phyloP scores from a whole-genome alignment of 2,797 vertebrate genomes.

The Acanthurus leucopareius region DNA sequence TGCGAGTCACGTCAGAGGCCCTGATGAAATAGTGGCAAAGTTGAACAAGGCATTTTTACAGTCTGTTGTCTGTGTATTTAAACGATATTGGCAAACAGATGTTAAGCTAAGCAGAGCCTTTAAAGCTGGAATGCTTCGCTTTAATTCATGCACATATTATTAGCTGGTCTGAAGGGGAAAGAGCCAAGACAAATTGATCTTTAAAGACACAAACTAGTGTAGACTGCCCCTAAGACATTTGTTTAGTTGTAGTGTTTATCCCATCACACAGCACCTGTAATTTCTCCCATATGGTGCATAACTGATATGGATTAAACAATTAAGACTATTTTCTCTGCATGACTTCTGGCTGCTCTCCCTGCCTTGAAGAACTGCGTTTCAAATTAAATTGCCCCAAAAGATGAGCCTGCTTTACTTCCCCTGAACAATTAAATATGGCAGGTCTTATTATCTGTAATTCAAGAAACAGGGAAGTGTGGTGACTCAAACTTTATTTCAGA shows the following conservation, averaged over 20 bases:
- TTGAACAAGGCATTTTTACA: slow-evolving; percentile 17
- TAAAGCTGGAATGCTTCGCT: slow-evolving; percentile 47
- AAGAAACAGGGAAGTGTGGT: slow-evolving; percentile 40
- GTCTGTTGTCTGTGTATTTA: slow-evolving; percentile 7
- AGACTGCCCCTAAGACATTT: slow-evolving; percentile 79
- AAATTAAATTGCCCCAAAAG: slow-evolving; percentile 82
- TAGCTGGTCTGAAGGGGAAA: slow-evolving; percentile 62
- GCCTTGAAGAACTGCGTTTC: slow-evolving; percentile 74
- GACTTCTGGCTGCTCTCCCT: slow-evolving; percentile 79
- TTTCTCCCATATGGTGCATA: slow-evolving; percentile 84
- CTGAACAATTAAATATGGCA: slow-evolving; percentile 77
- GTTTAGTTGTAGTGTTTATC: slow-evolving; percentile 79
- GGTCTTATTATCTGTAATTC: slow-evolving; percentile 72
- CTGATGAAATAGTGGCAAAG: slow-evolving; percentile 7
- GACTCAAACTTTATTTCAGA: slow-evolving; percentile 39
- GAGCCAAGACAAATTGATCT: slow-evolving; percentile 78
- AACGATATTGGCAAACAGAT: slow-evolving; percentile 18
- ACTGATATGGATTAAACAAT: slow-evolving; percentile 87
- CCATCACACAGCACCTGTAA: slow-evolving; percentile 83
- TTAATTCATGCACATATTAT: slow-evolving; percentile 74
- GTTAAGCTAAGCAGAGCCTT: slow-evolving; percentile 44
- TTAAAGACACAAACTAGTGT: slow-evolving; percentile 77
- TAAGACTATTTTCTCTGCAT: slow-evolving; percentile 83
- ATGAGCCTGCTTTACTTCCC: slow-evolving; percentile 69
- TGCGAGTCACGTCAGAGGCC: background rate